Evolutionary conservation across 2,888 invertebrate genomes (phyloP).

Genomic region (Thelaira solivaga): DNA sequence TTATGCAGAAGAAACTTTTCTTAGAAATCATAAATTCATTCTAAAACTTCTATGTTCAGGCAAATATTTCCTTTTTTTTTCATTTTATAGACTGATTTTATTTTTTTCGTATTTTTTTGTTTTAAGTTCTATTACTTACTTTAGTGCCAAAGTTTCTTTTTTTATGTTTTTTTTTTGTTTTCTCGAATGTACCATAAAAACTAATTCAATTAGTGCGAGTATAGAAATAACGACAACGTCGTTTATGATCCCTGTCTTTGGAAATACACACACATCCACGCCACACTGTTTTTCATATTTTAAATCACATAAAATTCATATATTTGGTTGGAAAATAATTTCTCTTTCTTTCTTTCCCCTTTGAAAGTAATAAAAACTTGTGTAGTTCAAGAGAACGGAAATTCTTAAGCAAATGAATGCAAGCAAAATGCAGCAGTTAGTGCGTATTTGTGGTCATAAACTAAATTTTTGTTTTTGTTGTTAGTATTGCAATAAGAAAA

Average conservation of each 20-base stretch:
- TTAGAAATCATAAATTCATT: constrained; percentile 19
- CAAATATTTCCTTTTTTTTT: background rate
- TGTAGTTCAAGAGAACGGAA: background rate
- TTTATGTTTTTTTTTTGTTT: background rate
- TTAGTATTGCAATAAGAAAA: too few relatives aligned
- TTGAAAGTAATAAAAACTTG: constrained; percentile 29
- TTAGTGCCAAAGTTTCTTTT: constrained; percentile 27
- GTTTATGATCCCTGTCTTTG: background rate
- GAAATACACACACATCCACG: background rate
- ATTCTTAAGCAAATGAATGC: background rate
- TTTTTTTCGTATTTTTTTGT: background rate
- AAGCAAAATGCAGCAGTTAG: background rate
- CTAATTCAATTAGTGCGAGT: constrained; percentile 54
- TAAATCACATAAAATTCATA: background rate
- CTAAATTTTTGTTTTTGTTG: constrained; percentile 20
- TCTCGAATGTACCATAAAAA: constrained; percentile 41
- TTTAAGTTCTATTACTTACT: background rate
- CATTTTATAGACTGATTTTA: background rate
- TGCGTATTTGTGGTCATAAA: constrained; percentile 24
- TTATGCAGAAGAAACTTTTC: constrained; percentile 5
- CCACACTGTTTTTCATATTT: background rate
- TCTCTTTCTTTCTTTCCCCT: background rate
- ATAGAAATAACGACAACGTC: constrained; percentile 11
- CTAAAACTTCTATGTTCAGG: background rate
- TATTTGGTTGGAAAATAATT: background rate